These are phyloP conservation scores for Triplophysa bombifrons DNA, from an alignment of 2,797 vertebrate genomes.

Conservation along the genomic window DNA sequence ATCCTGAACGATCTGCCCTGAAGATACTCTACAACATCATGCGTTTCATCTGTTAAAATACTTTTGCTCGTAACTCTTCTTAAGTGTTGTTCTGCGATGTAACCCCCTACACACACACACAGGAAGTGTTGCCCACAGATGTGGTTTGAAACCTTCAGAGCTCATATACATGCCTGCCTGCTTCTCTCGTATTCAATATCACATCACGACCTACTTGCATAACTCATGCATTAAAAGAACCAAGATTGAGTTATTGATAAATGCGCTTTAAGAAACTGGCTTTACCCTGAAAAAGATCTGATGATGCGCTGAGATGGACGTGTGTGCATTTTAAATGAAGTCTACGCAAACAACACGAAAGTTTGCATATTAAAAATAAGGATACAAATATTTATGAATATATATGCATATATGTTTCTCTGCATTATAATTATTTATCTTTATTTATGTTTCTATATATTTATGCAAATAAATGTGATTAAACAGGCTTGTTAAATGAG, in stretches of 20 bases:
- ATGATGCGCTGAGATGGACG: not conserved
- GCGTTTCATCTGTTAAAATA: not conserved
- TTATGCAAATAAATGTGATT: not conserved
- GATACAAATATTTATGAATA: no score
- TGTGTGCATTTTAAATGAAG: not conserved
- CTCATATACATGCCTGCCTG: not conserved
- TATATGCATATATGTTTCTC: no score
- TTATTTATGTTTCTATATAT: not conserved
- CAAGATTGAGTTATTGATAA: not conserved
- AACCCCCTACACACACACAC: not conserved
- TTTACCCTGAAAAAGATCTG: not conserved
- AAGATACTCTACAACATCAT: not conserved
- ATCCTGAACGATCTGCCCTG: slow-evolving; percentile 54
- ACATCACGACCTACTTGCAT: slow-evolving; percentile 20
- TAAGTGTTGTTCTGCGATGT: not conserved
- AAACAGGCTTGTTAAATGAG: not conserved
- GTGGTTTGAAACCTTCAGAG: slow-evolving; percentile 43
- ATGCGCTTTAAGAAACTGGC: not conserved
- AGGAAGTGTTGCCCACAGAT: slow-evolving; percentile 51
- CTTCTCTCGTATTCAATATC: not conserved
- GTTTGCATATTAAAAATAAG: not conserved
- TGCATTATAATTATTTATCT: no score
- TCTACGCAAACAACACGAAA: not conserved
- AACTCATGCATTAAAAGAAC: not conserved
- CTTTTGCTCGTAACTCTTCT: not conserved